Base-by-base conservation (phyloP, 2,888 invertebrate species). In the Eristalis intricaria region DNA sequence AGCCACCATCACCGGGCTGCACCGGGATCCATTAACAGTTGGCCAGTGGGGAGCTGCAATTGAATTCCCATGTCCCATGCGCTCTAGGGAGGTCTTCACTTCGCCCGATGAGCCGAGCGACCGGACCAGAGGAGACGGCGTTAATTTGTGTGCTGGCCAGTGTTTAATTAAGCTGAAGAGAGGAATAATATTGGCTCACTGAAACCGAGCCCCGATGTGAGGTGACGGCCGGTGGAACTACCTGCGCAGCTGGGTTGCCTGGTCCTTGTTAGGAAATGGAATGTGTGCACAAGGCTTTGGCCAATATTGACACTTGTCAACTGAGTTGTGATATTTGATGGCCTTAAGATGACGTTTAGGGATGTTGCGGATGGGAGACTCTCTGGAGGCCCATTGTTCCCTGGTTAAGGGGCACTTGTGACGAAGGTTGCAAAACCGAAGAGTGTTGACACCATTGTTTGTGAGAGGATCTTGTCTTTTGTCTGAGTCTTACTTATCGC, bases 141-240 rank as follows among this genome's bases (percentile, higher is more conserved):
- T 81, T 81, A 81, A 81, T 81, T 77, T 81, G 85, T 85, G 64
- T 74, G 69, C 50, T 68, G 68, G 64, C 35, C 23, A 32, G 58
- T 86, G 85, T 86, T 86, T 86, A 82, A 86, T 86, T 86, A 86
- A 86, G 82, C 69, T 82, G 23, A 70, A 82, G 85, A 82, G 60
- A 26, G 82, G 78, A 74, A 82, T 82, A 86, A 82, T 86, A 86
- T 82, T 86, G 78, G 77, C 64, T 65, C 63, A 69, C 23, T 77
- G 85, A 80, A 77, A 81, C 77, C 68, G 77, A 85, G 66, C 70
- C 8, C 13, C 1, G 38, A 13, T 38, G 26, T 1, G 38, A 38
- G 65, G 40, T 60, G 35, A 43, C 63, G 56, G 11, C 38, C 29
- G n/a, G 26, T 50, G 50, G 69, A 43, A 64, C 23, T 60, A 19